Conservation (phyloP, 2,888 invertebrate genomes). For the Gryllus longicercus region DNA sequence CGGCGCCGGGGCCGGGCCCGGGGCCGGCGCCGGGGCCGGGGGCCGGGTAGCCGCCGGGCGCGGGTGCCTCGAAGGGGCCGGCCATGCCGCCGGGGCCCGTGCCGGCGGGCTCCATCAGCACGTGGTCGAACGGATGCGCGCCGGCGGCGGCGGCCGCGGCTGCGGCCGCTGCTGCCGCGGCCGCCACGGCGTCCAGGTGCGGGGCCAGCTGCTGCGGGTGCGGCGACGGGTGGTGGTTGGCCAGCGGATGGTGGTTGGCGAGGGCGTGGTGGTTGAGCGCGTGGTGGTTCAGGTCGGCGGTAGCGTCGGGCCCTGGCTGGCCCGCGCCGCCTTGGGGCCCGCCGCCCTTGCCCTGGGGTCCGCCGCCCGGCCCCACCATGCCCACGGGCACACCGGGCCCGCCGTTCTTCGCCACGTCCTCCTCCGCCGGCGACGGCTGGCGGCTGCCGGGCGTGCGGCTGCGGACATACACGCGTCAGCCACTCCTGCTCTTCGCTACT, state of each 20-base stretch:
- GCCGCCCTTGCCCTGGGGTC: not conserved
- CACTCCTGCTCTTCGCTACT: not conserved
- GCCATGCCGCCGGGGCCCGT: not conserved
- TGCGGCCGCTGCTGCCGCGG: slow-evolving; percentile 39
- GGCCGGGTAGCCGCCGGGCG: slow-evolving; percentile 24
- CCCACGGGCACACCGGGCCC: slow-evolving; percentile 49
- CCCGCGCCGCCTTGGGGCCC: not conserved
- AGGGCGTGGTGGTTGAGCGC: slow-evolving; percentile 40
- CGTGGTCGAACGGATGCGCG: slow-evolving; percentile 18
- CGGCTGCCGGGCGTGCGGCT: slow-evolving; percentile 87
- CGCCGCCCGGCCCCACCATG: slow-evolving; percentile 43
- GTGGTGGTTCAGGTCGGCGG: slow-evolving; percentile 19
- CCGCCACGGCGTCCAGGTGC: slow-evolving; percentile 46
- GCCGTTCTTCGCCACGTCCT: slow-evolving; percentile 63
- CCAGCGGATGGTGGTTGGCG: slow-evolving; percentile 53
- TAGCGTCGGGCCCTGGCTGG: not conserved
- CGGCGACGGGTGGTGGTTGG: slow-evolving; percentile 50
- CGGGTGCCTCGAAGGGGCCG: not conserved
- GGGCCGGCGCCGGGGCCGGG: slow-evolving; percentile 3
- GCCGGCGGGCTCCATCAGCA: not conserved
- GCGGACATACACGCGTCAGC: slow-evolving; percentile 42
- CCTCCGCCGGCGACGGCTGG: slow-evolving; percentile 88
- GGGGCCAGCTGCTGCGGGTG: slow-evolving; percentile 52
- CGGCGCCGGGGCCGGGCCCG: slow-evolving; percentile 28
- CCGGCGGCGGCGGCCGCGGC: slow-evolving; percentile 37